These are phyloP conservation scores for Myotis brandtii DNA, from an alignment of 2,113 vertebrate species.

Conservation along the genomic window DNA sequence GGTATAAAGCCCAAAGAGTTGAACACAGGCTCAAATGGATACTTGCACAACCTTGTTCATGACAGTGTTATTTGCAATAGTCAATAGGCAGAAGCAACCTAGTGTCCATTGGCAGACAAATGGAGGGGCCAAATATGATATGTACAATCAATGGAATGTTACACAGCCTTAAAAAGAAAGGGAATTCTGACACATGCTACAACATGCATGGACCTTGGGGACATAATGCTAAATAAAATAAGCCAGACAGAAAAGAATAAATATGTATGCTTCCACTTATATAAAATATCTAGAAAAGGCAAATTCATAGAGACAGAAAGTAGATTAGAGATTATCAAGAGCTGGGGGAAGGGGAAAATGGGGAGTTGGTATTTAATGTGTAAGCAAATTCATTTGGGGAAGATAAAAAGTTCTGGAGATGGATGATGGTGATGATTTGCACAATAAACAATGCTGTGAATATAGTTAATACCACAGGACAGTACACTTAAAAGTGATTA, in stretches of 20 bases:
- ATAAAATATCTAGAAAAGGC: background rate
- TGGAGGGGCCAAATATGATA: rapidly evolving
- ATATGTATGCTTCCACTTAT: too few species aligned
- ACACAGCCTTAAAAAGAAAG: background rate
- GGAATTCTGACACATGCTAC: background rate
- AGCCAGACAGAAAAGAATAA: background rate
- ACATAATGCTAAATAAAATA: background rate
- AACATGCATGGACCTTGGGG: background rate
- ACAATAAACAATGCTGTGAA: background rate
- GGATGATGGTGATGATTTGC: background rate
- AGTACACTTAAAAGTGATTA: background rate
- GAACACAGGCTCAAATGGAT: background rate
- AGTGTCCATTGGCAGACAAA: rapidly evolving
- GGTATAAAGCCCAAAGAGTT: too few species aligned
- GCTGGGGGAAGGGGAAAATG: rapidly evolving
- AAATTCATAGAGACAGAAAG: background rate
- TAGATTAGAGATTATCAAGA: too few species aligned
- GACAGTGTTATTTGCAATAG: rapidly evolving
- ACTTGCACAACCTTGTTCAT: rapidly evolving
- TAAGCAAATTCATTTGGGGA: background rate
- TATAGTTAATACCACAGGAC: background rate
- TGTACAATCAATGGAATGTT: rapidly evolving
- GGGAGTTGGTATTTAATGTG: too few species aligned
- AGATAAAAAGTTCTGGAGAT: background rate
- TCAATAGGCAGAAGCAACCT: rapidly evolving